Conservation (phyloP, 2,113 vertebrate species). For the Macquaria australasica region DNA sequence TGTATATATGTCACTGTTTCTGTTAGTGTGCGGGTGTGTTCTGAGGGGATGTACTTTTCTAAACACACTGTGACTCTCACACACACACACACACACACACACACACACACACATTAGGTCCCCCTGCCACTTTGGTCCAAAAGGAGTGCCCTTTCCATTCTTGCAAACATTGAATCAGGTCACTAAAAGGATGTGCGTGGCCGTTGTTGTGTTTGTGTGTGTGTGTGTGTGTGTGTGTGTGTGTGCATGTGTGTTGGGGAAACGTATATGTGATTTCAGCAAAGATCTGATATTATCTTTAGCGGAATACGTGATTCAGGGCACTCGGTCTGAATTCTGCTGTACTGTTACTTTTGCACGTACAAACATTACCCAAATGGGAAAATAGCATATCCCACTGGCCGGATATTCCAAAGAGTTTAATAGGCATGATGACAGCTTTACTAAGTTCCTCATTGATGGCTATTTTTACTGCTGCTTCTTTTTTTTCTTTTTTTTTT, state of each 20-base stretch:
- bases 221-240: not conserved
- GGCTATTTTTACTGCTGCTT: constrained; percentile 76
- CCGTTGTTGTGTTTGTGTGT: not conserved
- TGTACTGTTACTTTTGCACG: constrained; percentile 13
- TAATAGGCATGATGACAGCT: constrained; percentile 81
- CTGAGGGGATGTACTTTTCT: constrained; percentile 73
- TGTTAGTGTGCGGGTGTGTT: constrained; percentile 65
- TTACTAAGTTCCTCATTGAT: constrained; percentile 78
- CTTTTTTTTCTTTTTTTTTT: constrained; percentile 17
- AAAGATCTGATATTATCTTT: constrained; percentile 37
- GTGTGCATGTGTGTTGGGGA: constrained; percentile 12
- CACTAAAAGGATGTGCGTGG: constrained; percentile 59
- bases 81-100: constrained; percentile 27
- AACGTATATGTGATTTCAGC: constrained; percentile 38
- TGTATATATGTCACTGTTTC: constrained; percentile 64
- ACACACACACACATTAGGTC: constrained; percentile 19
- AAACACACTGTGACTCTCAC: constrained; percentile 56
- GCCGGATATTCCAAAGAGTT: constrained; percentile 69
- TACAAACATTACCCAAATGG: constrained; percentile 46
- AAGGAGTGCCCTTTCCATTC: constrained; percentile 53
- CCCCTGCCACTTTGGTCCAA: constrained; percentile 36
- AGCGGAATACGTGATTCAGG: constrained; percentile 54
- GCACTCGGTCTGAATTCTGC: constrained; percentile 22
- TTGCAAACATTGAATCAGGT: constrained; percentile 50
- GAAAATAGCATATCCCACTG: constrained; percentile 42